Percentiles rank a stretch among this genome's conserved stretches.
Conservation (phyloP, 1,140 invertebrate genomes). For the Lysiphlebus fabarum region DNA sequence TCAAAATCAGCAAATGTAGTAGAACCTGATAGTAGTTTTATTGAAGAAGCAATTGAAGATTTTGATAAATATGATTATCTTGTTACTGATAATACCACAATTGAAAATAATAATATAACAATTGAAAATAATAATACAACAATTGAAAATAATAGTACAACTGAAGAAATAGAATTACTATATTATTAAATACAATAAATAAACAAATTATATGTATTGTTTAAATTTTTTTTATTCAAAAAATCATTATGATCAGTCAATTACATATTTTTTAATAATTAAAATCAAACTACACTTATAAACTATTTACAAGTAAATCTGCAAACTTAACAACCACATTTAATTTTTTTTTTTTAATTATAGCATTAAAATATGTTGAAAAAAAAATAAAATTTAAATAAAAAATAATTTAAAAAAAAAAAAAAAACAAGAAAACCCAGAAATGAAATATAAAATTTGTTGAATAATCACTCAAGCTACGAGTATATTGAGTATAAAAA, state of each 20-base stretch:
- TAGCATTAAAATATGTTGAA: slow-evolving; percentile 1
- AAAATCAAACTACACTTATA: slow-evolving; percentile 40
- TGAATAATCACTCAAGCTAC: neutral
- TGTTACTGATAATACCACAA: no score
- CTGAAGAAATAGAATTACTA: neutral
- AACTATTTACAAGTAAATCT: slow-evolving; percentile 36
- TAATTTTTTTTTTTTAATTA: neutral
- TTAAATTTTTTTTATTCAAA: slow-evolving; percentile 4
- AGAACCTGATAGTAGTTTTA: no score
- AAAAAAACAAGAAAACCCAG: neutral
- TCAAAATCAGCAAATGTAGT: no score
- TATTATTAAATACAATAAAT: neutral
- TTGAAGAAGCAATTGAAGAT: no score
- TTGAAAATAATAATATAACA: no score
- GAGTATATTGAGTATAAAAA: neutral
- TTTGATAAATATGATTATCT: no score
- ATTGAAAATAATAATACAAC: neutral
- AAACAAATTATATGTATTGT: neutral
- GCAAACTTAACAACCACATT: slow-evolving; percentile 36
- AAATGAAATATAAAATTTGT: neutral
- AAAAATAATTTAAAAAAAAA: neutral
- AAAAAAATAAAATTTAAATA: no score
- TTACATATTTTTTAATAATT: slow-evolving; percentile 30
- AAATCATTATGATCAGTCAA: slow-evolving; percentile 20
- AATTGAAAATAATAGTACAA: neutral